Evolutionary conservation across 92 coral and sea anemone species (phyloP).

Genomic region (Bergia sp.): DNA sequence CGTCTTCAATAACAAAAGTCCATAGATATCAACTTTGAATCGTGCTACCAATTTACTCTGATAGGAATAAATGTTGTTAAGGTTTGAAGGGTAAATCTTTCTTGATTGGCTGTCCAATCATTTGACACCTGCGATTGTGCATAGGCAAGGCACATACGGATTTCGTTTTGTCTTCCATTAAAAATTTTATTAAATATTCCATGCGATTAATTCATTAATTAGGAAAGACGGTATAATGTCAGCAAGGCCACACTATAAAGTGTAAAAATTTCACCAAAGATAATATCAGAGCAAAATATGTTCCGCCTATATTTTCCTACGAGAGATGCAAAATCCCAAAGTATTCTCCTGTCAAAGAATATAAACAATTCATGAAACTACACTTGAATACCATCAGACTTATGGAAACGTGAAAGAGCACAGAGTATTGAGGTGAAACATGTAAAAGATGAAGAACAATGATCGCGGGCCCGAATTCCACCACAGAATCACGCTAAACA

Average conservation of each 20-base stretch:
- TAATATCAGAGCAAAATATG: neutral
- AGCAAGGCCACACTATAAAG: neutral
- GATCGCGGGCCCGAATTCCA: neutral
- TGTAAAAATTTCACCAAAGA: conserved; percentile 8
- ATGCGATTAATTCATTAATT: conserved; percentile 42
- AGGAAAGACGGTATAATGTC: conserved; percentile 4
- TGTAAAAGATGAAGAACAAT: neutral
- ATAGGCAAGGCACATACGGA: neutral
- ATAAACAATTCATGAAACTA: conserved; percentile 10
- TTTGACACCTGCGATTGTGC: conserved; percentile 13
- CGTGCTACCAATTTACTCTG: neutral
- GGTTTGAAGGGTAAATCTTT: neutral
- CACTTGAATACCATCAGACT: neutral
- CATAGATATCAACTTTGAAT: neutral
- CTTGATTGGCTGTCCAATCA: neutral
- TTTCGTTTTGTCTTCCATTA: conserved; percentile 38
- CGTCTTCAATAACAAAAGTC: neutral
- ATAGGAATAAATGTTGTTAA: neutral
- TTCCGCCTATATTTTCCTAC: neutral
- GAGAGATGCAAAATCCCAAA: neutral
- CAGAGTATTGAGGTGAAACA: neutral
- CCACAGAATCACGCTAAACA: conserved; percentile 67
- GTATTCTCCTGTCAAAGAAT: neutral
- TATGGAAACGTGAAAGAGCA: neutral
- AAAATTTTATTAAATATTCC: conserved; percentile 29